These are phyloP conservation scores for Ochropleura plecta DNA, from an alignment of 2,888 invertebrate species.

Conservation along the genomic window DNA sequence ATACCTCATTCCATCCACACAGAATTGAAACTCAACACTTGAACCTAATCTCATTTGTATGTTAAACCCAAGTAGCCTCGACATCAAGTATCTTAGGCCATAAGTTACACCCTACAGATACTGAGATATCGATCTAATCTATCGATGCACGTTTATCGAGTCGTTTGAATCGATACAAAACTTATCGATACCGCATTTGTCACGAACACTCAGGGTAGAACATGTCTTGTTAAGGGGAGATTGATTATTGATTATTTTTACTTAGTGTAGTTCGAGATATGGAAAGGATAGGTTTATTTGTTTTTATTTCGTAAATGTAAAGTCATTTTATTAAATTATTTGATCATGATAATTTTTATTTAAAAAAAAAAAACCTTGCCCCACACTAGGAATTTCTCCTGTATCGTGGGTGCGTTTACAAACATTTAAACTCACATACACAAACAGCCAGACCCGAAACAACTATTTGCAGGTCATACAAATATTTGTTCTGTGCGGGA, in stretches of 20 bases:
- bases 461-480: too few relatives aligned
- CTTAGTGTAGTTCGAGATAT: conserved; percentile 19
- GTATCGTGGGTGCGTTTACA: too few relatives aligned
- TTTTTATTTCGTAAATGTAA: too few relatives aligned
- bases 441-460: too few relatives aligned
- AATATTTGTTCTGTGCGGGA: too few relatives aligned
- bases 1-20: background rate
- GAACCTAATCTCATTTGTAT: conserved; percentile 68
- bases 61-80: conserved; percentile 62
- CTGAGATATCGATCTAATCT: conserved; percentile 86
- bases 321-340: too few relatives aligned
- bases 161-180: conserved; percentile 80
- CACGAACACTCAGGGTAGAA: conserved; percentile 79
- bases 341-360: too few relatives aligned
- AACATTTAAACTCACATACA: too few relatives aligned
- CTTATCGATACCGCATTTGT: conserved; percentile 86
- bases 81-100: conserved; percentile 72
- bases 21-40: conserved; percentile 28
- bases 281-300: too few relatives aligned
- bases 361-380: too few relatives aligned
- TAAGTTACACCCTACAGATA: conserved; percentile 77
- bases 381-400: too few relatives aligned
- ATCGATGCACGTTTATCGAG: conserved; percentile 86
- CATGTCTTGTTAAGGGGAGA: conserved; percentile 66
- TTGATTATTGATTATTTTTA: conserved; percentile 53